Conservation (phyloP, 2,888 invertebrate species). For the Tachina grossa region DNA sequence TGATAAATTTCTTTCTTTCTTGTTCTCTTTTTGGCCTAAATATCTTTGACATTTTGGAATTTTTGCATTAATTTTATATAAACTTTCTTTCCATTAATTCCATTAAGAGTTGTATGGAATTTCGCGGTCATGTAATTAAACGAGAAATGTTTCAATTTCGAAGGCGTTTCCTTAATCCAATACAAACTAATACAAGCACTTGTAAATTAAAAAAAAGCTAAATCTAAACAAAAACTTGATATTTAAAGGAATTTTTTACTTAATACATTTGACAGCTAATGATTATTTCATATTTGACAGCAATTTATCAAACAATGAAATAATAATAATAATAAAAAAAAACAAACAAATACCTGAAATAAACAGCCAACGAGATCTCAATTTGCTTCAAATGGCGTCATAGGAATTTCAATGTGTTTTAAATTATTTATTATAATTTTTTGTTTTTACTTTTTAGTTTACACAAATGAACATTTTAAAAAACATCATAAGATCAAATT, state of each 20-base stretch:
- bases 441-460: constrained; percentile 27
- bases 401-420: neutral
- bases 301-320: constrained; percentile 70
- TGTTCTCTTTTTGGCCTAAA: neutral
- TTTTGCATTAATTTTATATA: constrained; percentile 32
- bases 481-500: constrained; percentile 43
- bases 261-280: constrained; percentile 68
- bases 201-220: constrained; percentile 9
- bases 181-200: constrained; percentile 6
- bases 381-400: constrained; percentile 47
- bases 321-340: constrained; percentile 25
- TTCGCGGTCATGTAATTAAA: constrained; percentile 37
- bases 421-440: neutral
- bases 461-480: constrained; percentile 56
- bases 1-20: neutral
- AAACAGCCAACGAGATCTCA: constrained; percentile 50
- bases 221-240: constrained; percentile 14
- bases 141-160: constrained; percentile 43
- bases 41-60: neutral
- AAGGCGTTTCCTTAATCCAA: constrained; percentile 50
- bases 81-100: constrained; percentile 50
- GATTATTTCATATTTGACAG: constrained; percentile 70
- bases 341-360: constrained; percentile 11
- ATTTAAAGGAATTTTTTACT: constrained; percentile 2
- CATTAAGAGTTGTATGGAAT: neutral